A percentile compares a stretch with the other conserved stretches of the same genome.
phyloP scores from a whole-genome alignment of 2,888 invertebrate species.

The Hemistola chrysoprasaria region DNA sequence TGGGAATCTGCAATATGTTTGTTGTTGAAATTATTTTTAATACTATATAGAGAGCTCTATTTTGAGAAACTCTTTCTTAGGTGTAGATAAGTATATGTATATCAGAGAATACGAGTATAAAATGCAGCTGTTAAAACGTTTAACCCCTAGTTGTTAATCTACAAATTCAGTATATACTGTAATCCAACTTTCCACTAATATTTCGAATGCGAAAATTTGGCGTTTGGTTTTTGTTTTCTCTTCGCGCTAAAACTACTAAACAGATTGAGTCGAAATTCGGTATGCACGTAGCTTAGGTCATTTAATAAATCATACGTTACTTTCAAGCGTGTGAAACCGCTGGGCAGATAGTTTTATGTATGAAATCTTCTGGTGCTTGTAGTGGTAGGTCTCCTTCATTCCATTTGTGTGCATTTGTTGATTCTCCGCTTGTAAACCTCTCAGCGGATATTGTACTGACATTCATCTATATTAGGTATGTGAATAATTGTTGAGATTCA shows the following conservation, averaged over 20 bases:
- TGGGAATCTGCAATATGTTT: slow-evolving; percentile 79
- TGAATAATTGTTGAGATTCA: slow-evolving; percentile 7
- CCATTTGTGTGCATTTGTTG: slow-evolving; percentile 63
- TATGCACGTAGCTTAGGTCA: too few species aligned
- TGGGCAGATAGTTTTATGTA: slow-evolving; percentile 28
- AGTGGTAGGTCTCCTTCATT: slow-evolving; percentile 74
- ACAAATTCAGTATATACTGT: slow-evolving; percentile 39
- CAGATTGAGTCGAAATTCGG: too few species aligned
- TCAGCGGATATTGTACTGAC: slow-evolving; percentile 11
- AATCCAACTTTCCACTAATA: too few species aligned
- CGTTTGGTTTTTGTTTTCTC: too few species aligned
- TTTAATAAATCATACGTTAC: too few species aligned
- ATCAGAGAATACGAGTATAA: slow-evolving; percentile 32
- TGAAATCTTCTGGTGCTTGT: slow-evolving; percentile 75
- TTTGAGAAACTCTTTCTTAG: slow-evolving; percentile 27
- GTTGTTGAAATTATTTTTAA: slow-evolving; percentile 35
- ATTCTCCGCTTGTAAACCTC: slow-evolving; percentile 23
- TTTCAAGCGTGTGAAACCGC: too few species aligned
- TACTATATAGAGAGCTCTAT: slow-evolving; percentile 22
- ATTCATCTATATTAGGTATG: slow-evolving; percentile 13
- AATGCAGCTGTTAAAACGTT: slow-evolving; percentile 35
- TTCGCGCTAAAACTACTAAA: too few species aligned
- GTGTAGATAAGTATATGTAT: slow-evolving; percentile 30
- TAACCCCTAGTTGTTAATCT: slow-evolving; percentile 40
- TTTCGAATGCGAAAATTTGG: too few species aligned